phyloP scores from a whole-genome alignment of 2,888 invertebrate species.

The Falcaria lacertinaria region DNA sequence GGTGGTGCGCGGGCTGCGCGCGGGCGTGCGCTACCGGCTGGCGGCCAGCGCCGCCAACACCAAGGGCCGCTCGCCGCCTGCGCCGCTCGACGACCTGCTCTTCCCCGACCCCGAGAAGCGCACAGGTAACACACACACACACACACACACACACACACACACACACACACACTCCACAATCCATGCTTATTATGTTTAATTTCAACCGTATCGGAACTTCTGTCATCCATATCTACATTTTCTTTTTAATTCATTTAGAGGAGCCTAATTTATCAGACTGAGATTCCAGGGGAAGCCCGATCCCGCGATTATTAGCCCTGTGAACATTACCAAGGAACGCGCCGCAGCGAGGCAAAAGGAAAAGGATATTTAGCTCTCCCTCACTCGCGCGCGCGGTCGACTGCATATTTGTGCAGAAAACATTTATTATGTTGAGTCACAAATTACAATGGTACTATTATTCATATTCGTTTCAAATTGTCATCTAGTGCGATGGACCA shows the following conservation, averaged over 20 bases:
- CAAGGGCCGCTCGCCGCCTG: slow-evolving; percentile 88
- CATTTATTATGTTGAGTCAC: too few species aligned
- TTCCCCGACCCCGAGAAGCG: slow-evolving; percentile 89
- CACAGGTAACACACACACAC: slow-evolving; percentile 84
- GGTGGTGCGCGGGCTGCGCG: slow-evolving; percentile 87
- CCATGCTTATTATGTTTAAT: too few species aligned
- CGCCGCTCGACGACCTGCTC: slow-evolving; percentile 86
- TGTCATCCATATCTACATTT: slow-evolving; percentile 41
- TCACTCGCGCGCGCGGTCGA: too few species aligned
- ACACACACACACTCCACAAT: background rate
- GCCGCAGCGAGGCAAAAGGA: too few species aligned
- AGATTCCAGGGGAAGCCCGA: slow-evolving; percentile 39
- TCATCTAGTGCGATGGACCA: too few species aligned
- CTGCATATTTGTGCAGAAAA: too few species aligned
- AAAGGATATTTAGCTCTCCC: too few species aligned
- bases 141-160: background rate
- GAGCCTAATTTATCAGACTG: slow-evolving; percentile 62
- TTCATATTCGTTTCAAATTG: too few species aligned
- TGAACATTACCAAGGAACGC: slow-evolving; percentile 44
- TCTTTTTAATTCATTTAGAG: slow-evolving; percentile 62
- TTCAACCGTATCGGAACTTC: too few species aligned
- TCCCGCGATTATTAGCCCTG: slow-evolving; percentile 47
- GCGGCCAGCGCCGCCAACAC: slow-evolving; percentile 89
- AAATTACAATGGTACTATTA: too few species aligned
- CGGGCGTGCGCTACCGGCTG: slow-evolving; percentile 88